phyloP scores from a whole-genome alignment of 1,140 invertebrate species.

The Doryteuthis pealeii region DNA sequence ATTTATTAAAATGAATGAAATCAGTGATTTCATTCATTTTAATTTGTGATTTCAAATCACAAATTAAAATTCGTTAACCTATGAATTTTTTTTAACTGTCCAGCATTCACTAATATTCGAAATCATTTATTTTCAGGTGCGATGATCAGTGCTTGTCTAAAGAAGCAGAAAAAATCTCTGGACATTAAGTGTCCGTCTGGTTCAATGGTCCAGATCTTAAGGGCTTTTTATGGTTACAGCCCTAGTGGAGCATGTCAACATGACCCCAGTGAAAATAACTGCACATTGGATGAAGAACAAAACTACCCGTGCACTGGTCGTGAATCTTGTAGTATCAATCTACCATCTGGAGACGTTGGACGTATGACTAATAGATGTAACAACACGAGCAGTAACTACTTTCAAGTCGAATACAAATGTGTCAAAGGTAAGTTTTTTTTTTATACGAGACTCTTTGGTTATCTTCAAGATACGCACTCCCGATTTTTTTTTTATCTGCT shows the following conservation, averaged over 20 bases:
- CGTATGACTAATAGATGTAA: constrained; percentile 37
- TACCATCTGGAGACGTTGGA: constrained; percentile 39
- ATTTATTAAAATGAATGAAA: too few relatives aligned
- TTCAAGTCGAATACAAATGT: constrained; percentile 52
- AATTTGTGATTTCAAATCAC: too few relatives aligned
- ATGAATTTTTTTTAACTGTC: too few relatives aligned
- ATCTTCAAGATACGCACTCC: too few relatives aligned
- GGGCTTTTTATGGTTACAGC: constrained; percentile 49
- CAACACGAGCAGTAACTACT: constrained; percentile 43
- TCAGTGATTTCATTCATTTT: too few relatives aligned
- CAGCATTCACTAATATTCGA: too few relatives aligned
- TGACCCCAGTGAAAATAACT: constrained; percentile 33
- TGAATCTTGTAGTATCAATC: constrained; percentile 43
- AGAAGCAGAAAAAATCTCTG: constrained; percentile 29
- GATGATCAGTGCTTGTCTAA: constrained; percentile 40
- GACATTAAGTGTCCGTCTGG: constrained; percentile 38
- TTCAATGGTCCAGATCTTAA: constrained; percentile 44
- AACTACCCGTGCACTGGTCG: constrained; percentile 46
- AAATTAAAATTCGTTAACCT: too few relatives aligned
- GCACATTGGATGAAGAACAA: constrained; percentile 36
- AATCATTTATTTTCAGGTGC: constrained; percentile 28
- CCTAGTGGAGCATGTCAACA: constrained; percentile 32
- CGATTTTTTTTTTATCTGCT: too few relatives aligned
- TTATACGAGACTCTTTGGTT: too few relatives aligned
- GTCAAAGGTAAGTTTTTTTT: constrained; percentile 44